Conservation (phyloP, 2,888 invertebrate genomes). For the Dioctria rufipes region DNA sequence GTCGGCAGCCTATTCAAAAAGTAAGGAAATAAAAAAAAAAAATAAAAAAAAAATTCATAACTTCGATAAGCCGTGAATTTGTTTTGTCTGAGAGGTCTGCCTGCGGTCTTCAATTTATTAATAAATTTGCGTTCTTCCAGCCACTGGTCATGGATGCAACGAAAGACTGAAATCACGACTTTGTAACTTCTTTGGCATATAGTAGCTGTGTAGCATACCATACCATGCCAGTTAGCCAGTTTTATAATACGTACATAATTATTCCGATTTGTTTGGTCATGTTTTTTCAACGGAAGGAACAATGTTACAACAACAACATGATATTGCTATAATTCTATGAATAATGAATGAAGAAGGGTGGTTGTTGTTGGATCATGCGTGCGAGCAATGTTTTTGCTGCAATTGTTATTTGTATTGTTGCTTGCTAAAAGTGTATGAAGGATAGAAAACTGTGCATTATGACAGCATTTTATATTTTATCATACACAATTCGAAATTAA, state of each 20-base stretch:
- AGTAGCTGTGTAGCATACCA: neutral
- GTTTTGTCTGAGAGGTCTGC: slow-evolving; percentile 56
- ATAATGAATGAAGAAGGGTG: no score
- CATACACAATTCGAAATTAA: no score
- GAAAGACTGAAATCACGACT: slow-evolving; percentile 48
- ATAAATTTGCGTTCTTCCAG: slow-evolving; percentile 36
- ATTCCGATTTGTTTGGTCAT: slow-evolving; percentile 20
- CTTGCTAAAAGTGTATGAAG: no score
- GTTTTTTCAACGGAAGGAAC: slow-evolving; percentile 13
- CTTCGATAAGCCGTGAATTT: slow-evolving; percentile 53
- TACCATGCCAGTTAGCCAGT: neutral
- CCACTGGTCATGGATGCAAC: slow-evolving; percentile 41
- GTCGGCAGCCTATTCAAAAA: neutral
- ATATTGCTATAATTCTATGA: no score
- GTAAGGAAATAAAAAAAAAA: neutral
- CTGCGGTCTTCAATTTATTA: slow-evolving; percentile 45
- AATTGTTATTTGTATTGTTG: no score
- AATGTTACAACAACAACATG: no score
- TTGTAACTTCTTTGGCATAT: neutral
- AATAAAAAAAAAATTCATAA: neutral
- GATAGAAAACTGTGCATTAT: no score
- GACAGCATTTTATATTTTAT: no score
- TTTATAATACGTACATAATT: slow-evolving; percentile 9
- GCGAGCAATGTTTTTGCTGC: no score
- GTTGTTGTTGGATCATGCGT: no score